A percentile compares a stretch with the other conserved stretches of the same genome.
Conservation (phyloP, 1,140 invertebrate genomes). For the Eriocheir sinensis region DNA sequence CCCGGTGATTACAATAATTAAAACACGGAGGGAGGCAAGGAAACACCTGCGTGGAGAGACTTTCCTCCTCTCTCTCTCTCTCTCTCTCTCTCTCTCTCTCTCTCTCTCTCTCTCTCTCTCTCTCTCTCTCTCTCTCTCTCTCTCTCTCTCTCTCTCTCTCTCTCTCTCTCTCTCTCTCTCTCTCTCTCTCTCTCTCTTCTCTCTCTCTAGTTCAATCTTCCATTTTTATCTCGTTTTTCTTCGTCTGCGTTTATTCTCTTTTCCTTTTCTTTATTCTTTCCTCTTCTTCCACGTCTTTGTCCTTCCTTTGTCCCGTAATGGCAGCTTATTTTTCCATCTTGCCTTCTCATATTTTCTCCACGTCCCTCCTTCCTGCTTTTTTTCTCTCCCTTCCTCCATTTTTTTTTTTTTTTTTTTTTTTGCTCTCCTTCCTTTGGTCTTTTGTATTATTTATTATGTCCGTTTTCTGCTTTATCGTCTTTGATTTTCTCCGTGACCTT, state of each 20-base stretch:
- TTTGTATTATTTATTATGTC: not conserved
- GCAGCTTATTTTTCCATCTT: not conserved
- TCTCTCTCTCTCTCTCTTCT: not conserved
- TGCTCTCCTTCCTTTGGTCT: not conserved
- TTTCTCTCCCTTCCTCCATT: not conserved
- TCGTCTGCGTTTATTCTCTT: not conserved
- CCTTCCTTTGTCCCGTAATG: not conserved
- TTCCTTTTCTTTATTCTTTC: no score
- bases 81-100: constrained; percentile 17
- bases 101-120: not conserved
- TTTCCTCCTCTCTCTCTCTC: not conserved
- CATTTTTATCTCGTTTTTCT: not conserved
- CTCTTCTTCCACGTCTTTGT: not conserved
- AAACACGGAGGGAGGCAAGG: no score
- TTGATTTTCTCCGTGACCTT: not conserved
- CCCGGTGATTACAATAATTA: not conserved
- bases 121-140: not conserved
- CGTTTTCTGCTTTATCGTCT: not conserved
- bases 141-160: not conserved
- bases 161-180: not conserved
- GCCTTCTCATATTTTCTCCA: not conserved
- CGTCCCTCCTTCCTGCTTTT: not conserved
- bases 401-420: not conserved
- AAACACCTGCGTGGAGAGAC: not conserved
- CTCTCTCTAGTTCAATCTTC: not conserved